These are phyloP conservation scores for Melieria omissa DNA, from an alignment of 2,888 invertebrate genomes.

Conservation along the genomic window DNA sequence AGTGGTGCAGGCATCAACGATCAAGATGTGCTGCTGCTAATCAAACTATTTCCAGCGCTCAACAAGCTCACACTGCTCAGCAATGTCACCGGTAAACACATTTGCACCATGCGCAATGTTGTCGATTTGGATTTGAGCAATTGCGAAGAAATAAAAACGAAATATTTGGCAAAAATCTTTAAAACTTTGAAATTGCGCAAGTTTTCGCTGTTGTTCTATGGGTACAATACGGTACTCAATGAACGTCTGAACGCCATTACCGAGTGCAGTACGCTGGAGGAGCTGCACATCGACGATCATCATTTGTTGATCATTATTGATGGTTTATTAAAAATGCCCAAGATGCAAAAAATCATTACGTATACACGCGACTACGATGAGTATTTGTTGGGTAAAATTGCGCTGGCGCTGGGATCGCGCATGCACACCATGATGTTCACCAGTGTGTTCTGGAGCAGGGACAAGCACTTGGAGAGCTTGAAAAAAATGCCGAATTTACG, in stretches of 20 bases:
- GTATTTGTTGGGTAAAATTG: conserved; percentile 34
- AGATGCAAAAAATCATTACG: conserved; percentile 38
- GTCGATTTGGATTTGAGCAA: conserved; percentile 42
- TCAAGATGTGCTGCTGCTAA: conserved; percentile 7
- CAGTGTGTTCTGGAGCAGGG: conserved; percentile 43
- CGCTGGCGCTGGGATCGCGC: conserved; percentile 11
- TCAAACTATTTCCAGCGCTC: conserved; percentile 46
- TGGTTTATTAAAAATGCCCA: conserved; percentile 40
- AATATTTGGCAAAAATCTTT: conserved; percentile 34
- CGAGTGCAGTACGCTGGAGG: conserved; percentile 43
- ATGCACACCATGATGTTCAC: conserved; percentile 45
- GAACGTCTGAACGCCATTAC: conserved; percentile 28
- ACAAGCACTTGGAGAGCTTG: conserved; percentile 16
- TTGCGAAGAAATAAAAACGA: conserved; percentile 40
- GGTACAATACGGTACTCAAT: conserved; percentile 26
- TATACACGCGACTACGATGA: conserved; percentile 42
- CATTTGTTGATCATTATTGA: conserved; percentile 38
- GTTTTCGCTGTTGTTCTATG: conserved; percentile 42
- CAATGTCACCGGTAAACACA: conserved; percentile 39
- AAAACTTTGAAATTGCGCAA: conserved; percentile 42
- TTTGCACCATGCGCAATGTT: conserved; percentile 41
- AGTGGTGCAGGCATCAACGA: not conserved
- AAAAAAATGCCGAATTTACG: conserved; percentile 39
- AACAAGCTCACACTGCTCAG: conserved; percentile 36
- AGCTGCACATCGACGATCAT: conserved; percentile 48